phyloP scores from a whole-genome alignment of 2,888 invertebrate species.

The Ametastegia equiseti region DNA sequence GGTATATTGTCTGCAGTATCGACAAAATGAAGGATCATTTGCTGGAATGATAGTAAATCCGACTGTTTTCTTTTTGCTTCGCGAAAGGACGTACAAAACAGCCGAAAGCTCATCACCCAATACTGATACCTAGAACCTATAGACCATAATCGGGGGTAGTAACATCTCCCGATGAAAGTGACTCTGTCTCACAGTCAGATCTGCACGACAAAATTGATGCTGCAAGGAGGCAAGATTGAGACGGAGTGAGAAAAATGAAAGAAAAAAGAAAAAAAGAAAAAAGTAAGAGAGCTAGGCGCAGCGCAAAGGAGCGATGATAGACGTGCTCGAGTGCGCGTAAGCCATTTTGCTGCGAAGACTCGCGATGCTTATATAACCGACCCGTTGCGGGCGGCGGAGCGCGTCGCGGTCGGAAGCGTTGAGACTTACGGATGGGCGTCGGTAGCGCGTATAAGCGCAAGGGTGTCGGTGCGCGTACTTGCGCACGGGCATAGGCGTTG shows the following conservation, averaged over 20 bases:
- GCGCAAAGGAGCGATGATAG: background rate
- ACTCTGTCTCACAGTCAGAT: background rate
- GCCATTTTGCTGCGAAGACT: constrained; percentile 30
- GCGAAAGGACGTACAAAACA: no score
- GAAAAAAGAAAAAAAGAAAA: background rate
- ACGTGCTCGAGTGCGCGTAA: constrained; percentile 39
- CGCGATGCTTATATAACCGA: background rate
- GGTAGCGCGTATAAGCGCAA: background rate
- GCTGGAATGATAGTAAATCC: no score
- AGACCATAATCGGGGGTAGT: no score
- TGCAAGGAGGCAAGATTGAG: no score
- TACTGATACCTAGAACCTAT: no score
- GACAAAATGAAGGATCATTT: no score
- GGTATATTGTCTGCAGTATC: no score
- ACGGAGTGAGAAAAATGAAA: background rate
- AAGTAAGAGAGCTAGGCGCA: background rate
- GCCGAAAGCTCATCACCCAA: no score
- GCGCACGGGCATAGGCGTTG: constrained; percentile 1
- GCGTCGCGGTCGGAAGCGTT: background rate
- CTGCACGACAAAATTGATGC: constrained; percentile 1
- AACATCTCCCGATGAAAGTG: background rate
- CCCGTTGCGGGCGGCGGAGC: background rate
- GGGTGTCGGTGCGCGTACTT: constrained; percentile 26
- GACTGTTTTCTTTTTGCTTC: no score
- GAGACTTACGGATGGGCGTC: constrained; percentile 17